Conservation (phyloP, 2,797 vertebrate genomes). For the Scolopax bukidnonensis region DNA sequence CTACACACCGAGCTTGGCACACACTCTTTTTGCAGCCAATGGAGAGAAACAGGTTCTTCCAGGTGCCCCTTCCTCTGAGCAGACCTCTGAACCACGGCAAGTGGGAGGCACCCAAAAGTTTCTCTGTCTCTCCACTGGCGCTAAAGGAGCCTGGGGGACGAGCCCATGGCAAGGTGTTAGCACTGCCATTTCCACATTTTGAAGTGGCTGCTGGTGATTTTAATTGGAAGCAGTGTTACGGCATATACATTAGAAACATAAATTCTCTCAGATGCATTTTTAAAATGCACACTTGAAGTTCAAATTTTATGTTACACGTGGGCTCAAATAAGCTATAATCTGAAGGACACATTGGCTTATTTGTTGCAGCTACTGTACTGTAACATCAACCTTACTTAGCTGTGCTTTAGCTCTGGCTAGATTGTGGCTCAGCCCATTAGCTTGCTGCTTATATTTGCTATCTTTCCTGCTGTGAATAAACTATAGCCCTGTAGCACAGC, state of each 20-base stretch:
- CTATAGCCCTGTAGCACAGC: slow-evolving; percentile 35
- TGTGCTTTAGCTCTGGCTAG: slow-evolving; percentile 10
- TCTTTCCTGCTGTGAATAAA: slow-evolving; percentile 58
- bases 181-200: not conserved
- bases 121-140: not conserved
- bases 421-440: slow-evolving; percentile 51
- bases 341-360: not conserved
- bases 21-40: fast-evolving
- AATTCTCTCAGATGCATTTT: not conserved
- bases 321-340: not conserved
- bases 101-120: not conserved
- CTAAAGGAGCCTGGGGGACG: not conserved
- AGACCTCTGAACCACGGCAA: not conserved
- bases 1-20: not conserved
- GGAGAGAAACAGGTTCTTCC: not conserved
- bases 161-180: not conserved
- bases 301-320: not conserved
- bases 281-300: slow-evolving; percentile 5
- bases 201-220: not conserved
- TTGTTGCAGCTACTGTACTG: slow-evolving; percentile 37
- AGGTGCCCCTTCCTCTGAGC: not conserved
- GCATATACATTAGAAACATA: not conserved
- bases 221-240: not conserved
- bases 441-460: slow-evolving; percentile 51
- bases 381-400: slow-evolving; percentile 16